Evolutionary conservation across 2,113 vertebrate species (phyloP), one percentile per base, ranked within the genome.

Genomic region (Scartelaos histophorus): DNA sequence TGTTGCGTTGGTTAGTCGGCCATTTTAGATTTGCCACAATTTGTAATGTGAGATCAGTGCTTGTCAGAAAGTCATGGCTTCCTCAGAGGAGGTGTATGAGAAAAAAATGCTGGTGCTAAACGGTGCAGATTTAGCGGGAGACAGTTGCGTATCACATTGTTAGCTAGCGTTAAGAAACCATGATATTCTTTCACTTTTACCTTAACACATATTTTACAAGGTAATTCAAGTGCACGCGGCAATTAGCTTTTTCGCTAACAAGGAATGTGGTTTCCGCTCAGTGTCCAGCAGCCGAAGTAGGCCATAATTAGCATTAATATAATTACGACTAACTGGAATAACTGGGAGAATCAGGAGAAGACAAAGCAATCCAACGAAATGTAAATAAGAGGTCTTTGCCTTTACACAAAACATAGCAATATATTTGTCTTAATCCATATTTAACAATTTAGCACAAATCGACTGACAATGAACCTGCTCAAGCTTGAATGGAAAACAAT

Each of bases 11-110:
- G 74, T 72, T 76, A 72, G 91, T 91, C 91, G 87, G 91, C 91
- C 91, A 92, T 92, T 91, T 92, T 92, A 92, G 90, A 91, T 91
- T 88, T 88, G 87, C 88, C 88, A 86, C 88, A 83, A 84, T 90
- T 85, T 89, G 82, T 80, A 86, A 89, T 70, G 83, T 89, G 83
- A 89, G 87, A 88, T 89, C 85, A 90, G 61, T 34, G 88, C 65
- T 87, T 85, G 88, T 88, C 89, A 90, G 81, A 87, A 85, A 90
- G 86, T 88, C 89, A 90, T 81, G 89, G 89, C 88, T 83, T 85
- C 85, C 72, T 57, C 67, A 66, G 66, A 29, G 17, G 0, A 0
- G 34, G 80, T 43, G 49, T 58, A 43, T 15, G 24, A 38, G 3
- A 25, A 25, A 57, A 57, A n/a, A 72, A 71, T 56, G 7, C 22